Percentiles rank a stretch among this genome's conserved stretches.
Evolutionary conservation across 2,797 vertebrate species (phyloP).

Genomic region (Sternotherus odoratus): DNA sequence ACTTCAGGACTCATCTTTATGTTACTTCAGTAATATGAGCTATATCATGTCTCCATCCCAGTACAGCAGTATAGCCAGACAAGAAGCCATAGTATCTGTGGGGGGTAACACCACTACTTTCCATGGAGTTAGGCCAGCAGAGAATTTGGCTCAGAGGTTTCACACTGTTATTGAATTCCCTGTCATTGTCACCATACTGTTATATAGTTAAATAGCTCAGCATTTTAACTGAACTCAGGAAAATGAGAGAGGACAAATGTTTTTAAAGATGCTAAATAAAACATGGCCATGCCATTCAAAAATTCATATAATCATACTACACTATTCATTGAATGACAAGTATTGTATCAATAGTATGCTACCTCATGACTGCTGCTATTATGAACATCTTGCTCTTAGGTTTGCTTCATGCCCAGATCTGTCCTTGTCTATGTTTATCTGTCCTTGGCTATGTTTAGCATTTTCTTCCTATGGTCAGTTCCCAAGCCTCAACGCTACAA

Average conservation of each 20-base stretch:
- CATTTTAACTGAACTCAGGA: background rate
- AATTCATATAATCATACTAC: background rate
- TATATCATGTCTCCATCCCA: background rate
- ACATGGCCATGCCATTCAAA: background rate
- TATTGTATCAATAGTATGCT: fast-evolving
- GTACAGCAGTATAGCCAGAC: fast-evolving
- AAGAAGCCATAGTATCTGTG: background rate
- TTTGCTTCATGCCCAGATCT: fast-evolving
- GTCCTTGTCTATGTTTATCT: background rate
- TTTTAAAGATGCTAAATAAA: background rate
- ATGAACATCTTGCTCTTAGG: background rate
- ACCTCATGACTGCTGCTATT: background rate
- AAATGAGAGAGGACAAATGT: background rate
- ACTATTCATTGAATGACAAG: background rate
- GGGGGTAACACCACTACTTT: background rate
- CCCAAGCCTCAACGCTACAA: background rate
- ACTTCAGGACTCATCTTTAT: background rate
- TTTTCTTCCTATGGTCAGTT: background rate
- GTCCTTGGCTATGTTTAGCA: background rate
- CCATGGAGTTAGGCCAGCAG: background rate
- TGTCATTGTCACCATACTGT: background rate
- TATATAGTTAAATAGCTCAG: background rate
- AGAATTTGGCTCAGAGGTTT: background rate
- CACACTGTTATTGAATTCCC: background rate
- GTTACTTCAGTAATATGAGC: background rate